A percentile compares a stretch with the other conserved stretches of the same genome.
Evolutionary conservation across 2,888 invertebrate species (phyloP).

Genomic region (Apeira syringaria): DNA sequence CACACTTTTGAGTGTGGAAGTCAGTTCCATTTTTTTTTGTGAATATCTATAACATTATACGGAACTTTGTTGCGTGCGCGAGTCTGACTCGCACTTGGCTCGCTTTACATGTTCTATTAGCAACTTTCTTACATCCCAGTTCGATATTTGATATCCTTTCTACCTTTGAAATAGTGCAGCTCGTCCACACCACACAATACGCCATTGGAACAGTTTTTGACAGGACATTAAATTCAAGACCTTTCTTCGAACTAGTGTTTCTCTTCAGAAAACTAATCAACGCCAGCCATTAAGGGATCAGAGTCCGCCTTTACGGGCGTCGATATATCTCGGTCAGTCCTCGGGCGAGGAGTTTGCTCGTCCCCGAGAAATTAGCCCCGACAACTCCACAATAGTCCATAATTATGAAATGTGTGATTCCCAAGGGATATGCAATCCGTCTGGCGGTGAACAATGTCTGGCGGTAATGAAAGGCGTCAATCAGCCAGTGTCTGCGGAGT

Average conservation of each 20-base stretch:
- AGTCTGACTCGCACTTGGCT: no score
- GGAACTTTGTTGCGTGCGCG: no score
- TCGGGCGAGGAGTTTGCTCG: constrained; percentile 58
- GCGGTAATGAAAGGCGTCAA: constrained; percentile 82
- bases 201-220: constrained; percentile 40
- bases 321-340: constrained; percentile 61
- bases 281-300: constrained; percentile 63
- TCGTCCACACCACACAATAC: constrained; percentile 39
- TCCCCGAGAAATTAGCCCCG: constrained; percentile 68
- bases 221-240: constrained; percentile 54
- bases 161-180: constrained; percentile 19
- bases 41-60: no score
- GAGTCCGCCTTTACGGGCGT: constrained; percentile 54
- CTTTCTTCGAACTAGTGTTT: constrained; percentile 73
- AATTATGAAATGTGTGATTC: constrained; percentile 83
- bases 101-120: no score
- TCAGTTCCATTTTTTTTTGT: no score
- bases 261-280: constrained; percentile 73
- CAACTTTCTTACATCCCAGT: no score
- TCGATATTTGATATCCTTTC: no score
- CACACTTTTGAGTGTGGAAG: no score
- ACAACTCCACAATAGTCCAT: constrained; percentile 81
- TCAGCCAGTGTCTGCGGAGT: constrained; percentile 75
- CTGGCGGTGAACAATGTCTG: constrained; percentile 72
- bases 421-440: constrained; percentile 74